Percentiles rank a stretch among this genome's conserved stretches.
Conservation (phyloP, 2,113 vertebrate species). For the Strix uralensis region DNA sequence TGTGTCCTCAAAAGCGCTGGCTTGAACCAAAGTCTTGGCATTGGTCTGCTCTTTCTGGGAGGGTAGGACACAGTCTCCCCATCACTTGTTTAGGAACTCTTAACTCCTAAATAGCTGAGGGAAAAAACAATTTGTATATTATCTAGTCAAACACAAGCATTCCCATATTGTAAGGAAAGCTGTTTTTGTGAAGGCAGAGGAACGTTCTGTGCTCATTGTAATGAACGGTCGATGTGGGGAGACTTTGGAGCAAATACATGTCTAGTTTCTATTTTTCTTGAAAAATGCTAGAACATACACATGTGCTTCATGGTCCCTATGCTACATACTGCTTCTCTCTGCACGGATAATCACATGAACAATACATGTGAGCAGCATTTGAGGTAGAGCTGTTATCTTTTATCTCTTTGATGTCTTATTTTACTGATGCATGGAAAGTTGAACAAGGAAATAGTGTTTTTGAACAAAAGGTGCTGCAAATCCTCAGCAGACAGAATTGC, state of each 20-base stretch:
- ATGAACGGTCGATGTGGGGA: neutral
- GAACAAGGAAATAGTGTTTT: neutral
- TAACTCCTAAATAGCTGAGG: neutral
- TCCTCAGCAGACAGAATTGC: neutral
- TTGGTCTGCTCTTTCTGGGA: neutral
- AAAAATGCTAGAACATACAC: neutral
- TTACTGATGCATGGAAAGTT: slow-evolving; percentile 8
- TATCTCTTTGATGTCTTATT: slow-evolving; percentile 47
- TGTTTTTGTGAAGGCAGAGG: neutral
- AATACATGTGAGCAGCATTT: slow-evolving; percentile 32
- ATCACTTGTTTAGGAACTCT: neutral
- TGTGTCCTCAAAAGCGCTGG: neutral
- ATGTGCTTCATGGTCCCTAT: neutral
- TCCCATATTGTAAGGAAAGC: neutral
- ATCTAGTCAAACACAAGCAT: neutral
- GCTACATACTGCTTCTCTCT: neutral
- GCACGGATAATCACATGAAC: neutral
- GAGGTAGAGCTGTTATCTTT: slow-evolving; percentile 28
- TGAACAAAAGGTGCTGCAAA: slow-evolving; percentile 36
- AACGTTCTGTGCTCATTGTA: neutral
- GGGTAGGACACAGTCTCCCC: neutral
- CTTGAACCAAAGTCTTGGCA: neutral
- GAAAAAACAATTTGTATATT: neutral
- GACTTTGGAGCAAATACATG: neutral
- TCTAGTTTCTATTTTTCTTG: neutral